Conservation (phyloP, 2,113 vertebrate genomes). For the Oophaga pumilio region DNA sequence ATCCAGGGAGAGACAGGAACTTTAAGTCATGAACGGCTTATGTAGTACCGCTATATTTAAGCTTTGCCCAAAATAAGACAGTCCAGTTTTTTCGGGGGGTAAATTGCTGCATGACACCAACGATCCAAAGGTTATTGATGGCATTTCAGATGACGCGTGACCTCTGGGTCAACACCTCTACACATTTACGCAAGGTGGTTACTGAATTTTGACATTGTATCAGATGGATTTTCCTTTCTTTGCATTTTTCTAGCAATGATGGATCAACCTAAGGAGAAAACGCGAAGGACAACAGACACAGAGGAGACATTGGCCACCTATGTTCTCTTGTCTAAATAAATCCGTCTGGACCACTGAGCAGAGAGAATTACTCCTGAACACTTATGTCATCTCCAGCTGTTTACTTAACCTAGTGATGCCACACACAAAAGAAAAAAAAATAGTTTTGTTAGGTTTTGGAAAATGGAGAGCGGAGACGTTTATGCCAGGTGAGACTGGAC, state of each 20-base stretch:
- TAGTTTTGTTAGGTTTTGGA: not conserved
- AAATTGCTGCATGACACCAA: not conserved
- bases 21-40: no score
- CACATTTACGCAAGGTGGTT: slow-evolving; percentile 36
- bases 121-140: not conserved
- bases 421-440: not conserved
- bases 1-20: no score
- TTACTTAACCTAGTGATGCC: slow-evolving; percentile 35
- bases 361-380: slow-evolving; percentile 1
- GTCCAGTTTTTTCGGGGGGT: not conserved
- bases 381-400: slow-evolving; percentile 23
- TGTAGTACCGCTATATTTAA: not conserved
- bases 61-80: not conserved
- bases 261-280: slow-evolving; percentile 23
- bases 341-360: slow-evolving; percentile 23
- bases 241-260: slow-evolving; percentile 3
- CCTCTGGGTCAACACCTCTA: not conserved
- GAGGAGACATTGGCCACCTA: slow-evolving; percentile 15
- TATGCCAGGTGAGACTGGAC: not conserved
- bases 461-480: not conserved
- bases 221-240: not conserved
- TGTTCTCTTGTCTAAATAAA: slow-evolving; percentile 37
- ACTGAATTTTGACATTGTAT: slow-evolving; percentile 33
- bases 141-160: not conserved
- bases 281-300: slow-evolving; percentile 3